Evolutionary conservation across 2,888 invertebrate species (phyloP), one percentile per base, ranked within the genome.

Genomic region (Rapana venosa): DNA sequence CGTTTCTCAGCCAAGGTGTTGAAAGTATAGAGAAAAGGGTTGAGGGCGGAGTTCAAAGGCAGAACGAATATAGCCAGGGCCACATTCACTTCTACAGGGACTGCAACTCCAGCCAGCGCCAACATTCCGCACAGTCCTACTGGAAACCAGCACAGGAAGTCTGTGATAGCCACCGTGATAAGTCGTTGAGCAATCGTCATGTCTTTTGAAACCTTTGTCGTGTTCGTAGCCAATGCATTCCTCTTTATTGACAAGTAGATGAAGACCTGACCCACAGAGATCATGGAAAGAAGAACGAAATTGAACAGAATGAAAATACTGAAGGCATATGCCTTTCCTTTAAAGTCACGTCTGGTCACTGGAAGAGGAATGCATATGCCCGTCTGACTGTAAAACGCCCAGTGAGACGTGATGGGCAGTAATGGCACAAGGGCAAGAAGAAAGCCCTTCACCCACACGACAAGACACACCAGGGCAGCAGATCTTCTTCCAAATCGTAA

Each of bases 331-430:
- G 26, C 0, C 22, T n/a, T 47, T 13, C 83, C 47, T 56, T 47
- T 26, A 47, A 83, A 83, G 26, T 56, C 11, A n/a, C 15, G 47
- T 15, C 83, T 83, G 11, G 83, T 83, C 13, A 22, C 47, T 47
- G 83, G 83, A 26, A 83, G n/a, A 47, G 83, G 83, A 26, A 83
- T 83, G 83, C 83, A 83, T 5, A 83, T 83, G 15, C 83, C 83
- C 11, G 83, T 83, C 47, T 83, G 83, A 47, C 83, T 83, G 26
- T 47, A 83, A n/a, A 47, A 83, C 47, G 47, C 26, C 83, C 83
- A 83, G 47, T 83, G 83, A 22, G 83, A 83, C 15, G 83, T 47
- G 4, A 83, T 13, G 26, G 83, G 83, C 20, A 83, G 47, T 15
- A 47, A 83, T 6, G 83, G 83, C 5, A 47, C 22, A 0, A 56